phyloP scores from a whole-genome alignment of 2,113 vertebrate species.

The Pimephales promelas region DNA sequence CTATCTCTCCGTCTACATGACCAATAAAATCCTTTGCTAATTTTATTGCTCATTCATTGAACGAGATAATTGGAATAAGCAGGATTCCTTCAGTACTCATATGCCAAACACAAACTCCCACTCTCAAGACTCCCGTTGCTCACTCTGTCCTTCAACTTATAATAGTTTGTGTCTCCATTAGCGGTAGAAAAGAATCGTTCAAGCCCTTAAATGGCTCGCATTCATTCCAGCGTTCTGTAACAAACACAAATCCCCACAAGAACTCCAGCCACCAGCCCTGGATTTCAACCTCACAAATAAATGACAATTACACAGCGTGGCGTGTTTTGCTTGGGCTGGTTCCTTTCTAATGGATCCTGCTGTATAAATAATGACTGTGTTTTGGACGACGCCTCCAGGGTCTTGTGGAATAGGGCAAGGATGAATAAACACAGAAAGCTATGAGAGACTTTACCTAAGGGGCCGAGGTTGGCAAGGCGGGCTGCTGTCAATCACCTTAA shows the following conservation, averaged over 20 bases:
- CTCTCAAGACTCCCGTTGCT: background rate
- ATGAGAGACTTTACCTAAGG: slow-evolving; percentile 40
- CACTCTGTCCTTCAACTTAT: slow-evolving; percentile 21
- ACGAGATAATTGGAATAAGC: background rate
- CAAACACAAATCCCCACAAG: slow-evolving; percentile 33
- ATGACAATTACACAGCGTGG: slow-evolving; percentile 46
- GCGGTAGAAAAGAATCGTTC: slow-evolving; percentile 15
- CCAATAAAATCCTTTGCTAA: background rate
- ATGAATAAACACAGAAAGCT: slow-evolving; percentile 36
- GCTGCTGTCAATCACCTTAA: slow-evolving; percentile 31
- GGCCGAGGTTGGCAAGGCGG: slow-evolving; percentile 32
- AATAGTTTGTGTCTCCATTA: slow-evolving; percentile 14
- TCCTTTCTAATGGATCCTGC: slow-evolving; percentile 35
- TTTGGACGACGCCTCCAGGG: slow-evolving; percentile 45
- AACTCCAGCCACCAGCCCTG: slow-evolving; percentile 39
- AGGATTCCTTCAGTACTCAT: background rate
- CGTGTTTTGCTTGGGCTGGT: slow-evolving; percentile 45
- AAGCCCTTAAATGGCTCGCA: slow-evolving; percentile 44
- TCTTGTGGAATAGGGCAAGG: slow-evolving; percentile 27
- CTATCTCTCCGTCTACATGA: background rate
- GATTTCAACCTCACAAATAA: slow-evolving; percentile 51
- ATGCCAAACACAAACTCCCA: slow-evolving; percentile 9
- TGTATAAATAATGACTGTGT: slow-evolving; percentile 52
- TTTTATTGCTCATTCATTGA: background rate
- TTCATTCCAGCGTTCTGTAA: slow-evolving; percentile 16